Percentiles rank a stretch among this genome's conserved stretches.
These are phyloP conservation scores for Noctua fimbriata DNA, from an alignment of 2,888 invertebrate genomes.

Conservation along the genomic window DNA sequence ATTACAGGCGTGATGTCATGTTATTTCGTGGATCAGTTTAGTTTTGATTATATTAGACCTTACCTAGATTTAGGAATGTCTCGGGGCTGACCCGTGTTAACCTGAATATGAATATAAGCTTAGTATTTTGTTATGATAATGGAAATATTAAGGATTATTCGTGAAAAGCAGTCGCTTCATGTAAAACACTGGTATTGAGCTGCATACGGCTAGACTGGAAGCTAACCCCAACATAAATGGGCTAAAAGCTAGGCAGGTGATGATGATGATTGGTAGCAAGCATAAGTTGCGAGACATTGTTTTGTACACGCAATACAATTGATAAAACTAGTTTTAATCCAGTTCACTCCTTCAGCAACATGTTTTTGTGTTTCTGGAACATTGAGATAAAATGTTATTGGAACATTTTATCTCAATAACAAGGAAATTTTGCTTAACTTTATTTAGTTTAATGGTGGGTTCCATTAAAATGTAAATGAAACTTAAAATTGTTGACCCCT, in stretches of 20 bases:
- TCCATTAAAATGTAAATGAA: background rate
- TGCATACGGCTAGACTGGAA: no score
- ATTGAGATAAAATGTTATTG: no score
- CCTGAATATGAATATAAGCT: slow-evolving; percentile 29
- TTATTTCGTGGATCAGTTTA: slow-evolving; percentile 20
- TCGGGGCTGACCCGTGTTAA: background rate
- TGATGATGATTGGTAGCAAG: background rate
- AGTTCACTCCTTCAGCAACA: background rate
- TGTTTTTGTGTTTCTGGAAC: background rate
- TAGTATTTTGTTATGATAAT: background rate
- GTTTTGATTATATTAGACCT: slow-evolving; percentile 36
- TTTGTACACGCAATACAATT: background rate
- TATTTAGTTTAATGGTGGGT: background rate
- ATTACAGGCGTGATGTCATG: background rate
- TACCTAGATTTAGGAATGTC: slow-evolving; percentile 9
- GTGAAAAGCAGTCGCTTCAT: background rate
- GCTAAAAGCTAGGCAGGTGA: no score
- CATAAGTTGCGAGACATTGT: background rate
- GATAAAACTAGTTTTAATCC: background rate
- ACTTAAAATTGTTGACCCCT: no score
- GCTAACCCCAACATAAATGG: no score
- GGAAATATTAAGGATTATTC: background rate
- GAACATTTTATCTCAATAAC: background rate
- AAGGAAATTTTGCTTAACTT: background rate
- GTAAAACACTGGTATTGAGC: no score